A percentile compares a stretch with the other conserved stretches of the same genome.
phyloP scores from a whole-genome alignment of 2,797 vertebrate genomes.

The Enoplosus armatus region DNA sequence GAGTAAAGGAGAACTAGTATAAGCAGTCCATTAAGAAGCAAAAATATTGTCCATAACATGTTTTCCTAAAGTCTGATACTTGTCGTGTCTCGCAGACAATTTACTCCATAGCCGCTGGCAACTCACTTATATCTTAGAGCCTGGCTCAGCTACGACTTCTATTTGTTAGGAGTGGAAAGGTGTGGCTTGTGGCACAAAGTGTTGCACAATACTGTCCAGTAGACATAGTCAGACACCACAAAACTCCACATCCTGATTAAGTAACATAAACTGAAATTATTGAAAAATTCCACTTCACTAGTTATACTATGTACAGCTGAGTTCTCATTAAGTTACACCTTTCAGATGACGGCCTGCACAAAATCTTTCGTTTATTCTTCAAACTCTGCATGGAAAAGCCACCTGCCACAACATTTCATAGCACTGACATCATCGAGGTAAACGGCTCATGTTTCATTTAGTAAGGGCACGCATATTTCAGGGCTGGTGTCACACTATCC shows the following conservation, averaged over 20 bases:
- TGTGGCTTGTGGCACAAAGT: slow-evolving; percentile 61
- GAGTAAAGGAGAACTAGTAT: slow-evolving; percentile 63
- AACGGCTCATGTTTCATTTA: background rate
- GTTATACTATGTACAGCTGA: background rate
- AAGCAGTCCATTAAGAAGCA: slow-evolving; percentile 69
- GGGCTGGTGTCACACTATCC: background rate
- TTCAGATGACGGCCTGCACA: background rate
- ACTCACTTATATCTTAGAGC: slow-evolving; percentile 41
- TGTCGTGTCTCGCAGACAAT: slow-evolving; percentile 17
- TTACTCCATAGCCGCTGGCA: slow-evolving; percentile 21
- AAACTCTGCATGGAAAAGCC: background rate
- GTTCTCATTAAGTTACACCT: background rate
- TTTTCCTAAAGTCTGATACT: slow-evolving; percentile 22
- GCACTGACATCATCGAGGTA: slow-evolving; percentile 33
- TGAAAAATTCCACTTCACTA: background rate
- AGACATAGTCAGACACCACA: background rate
- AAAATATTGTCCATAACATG: slow-evolving; percentile 77
- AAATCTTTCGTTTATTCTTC: background rate
- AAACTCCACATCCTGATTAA: background rate
- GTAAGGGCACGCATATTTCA: background rate
- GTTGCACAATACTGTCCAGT: slow-evolving; percentile 46
- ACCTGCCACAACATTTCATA: slow-evolving; percentile 22
- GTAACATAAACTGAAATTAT: background rate
- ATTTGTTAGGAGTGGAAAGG: slow-evolving; percentile 67
- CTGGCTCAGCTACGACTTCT: slow-evolving; percentile 13